Evolutionary conservation across 2,113 vertebrate genomes (phyloP).

Genomic region (Lota lota): DNA sequence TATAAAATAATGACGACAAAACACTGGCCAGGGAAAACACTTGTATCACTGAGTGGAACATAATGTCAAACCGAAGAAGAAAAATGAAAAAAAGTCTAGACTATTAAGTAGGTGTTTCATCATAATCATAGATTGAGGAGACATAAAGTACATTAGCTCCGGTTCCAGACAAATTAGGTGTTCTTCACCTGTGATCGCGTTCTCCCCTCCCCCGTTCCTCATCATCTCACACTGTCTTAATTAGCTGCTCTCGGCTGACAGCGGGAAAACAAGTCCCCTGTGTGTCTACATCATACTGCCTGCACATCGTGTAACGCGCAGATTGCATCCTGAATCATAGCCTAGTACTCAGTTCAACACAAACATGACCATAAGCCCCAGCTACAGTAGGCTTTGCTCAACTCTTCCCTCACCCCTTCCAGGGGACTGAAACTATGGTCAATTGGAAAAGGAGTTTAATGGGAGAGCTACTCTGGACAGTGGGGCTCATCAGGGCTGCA

Average conservation of each 20-base stretch:
- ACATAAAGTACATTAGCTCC: constrained; percentile 39
- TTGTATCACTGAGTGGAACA: constrained; percentile 4
- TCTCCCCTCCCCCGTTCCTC: constrained; percentile 20
- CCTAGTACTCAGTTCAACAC: too few species aligned
- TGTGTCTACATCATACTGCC: constrained; percentile 11
- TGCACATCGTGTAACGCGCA: constrained; percentile 14
- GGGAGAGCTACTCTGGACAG: too few species aligned
- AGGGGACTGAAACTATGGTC: too few species aligned
- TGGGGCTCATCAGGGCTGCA: too few species aligned
- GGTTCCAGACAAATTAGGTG: constrained; percentile 45
- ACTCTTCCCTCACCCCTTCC: too few species aligned
- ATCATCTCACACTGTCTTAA: constrained; percentile 47
- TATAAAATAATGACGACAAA: constrained; percentile 26
- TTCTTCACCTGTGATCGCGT: constrained; percentile 8
- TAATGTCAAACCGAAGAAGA: not conserved
- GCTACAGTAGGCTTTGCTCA: too few species aligned
- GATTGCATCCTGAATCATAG: constrained; percentile 8
- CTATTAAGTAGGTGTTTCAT: constrained; percentile 18
- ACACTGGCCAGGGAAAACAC: constrained; percentile 6
- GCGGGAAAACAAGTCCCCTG: constrained; percentile 24
- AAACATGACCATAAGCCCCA: too few species aligned
- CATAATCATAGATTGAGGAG: constrained; percentile 29
- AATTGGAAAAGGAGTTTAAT: too few species aligned
- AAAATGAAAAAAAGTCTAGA: not conserved
- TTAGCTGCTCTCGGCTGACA: constrained; percentile 38